These are phyloP conservation scores for Miniopterus natalensis DNA, from an alignment of 2,113 vertebrate species.

Conservation along the genomic window DNA sequence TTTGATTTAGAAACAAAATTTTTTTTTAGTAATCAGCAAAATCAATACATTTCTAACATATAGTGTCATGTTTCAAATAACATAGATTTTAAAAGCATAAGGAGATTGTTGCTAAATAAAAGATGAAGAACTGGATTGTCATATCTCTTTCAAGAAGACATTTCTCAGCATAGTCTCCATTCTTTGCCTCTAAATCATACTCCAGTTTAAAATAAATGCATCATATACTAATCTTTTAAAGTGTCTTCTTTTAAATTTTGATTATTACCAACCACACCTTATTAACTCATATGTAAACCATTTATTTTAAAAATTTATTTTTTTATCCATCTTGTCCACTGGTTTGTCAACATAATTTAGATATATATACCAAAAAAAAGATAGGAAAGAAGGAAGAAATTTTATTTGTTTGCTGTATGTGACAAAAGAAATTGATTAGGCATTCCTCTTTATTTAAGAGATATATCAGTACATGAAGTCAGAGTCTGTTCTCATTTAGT, in stretches of 20 bases:
- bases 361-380: neutral
- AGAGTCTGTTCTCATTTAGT: slow-evolving; percentile 90
- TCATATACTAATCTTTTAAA: neutral
- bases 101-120: neutral
- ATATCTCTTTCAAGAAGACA: neutral
- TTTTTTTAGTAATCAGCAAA: slow-evolving; percentile 20
- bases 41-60: neutral
- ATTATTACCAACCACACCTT: neutral
- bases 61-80: neutral
- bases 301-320: neutral
- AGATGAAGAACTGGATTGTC: neutral
- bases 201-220: neutral
- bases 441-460: slow-evolving; percentile 89
- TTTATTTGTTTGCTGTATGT: slow-evolving; percentile 79
- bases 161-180: neutral
- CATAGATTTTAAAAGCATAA: neutral
- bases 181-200: neutral
- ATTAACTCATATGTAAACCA: neutral
- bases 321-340: neutral
- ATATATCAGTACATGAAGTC: slow-evolving; percentile 88
- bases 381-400: neutral
- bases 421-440: slow-evolving; percentile 86
- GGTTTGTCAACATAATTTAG: neutral
- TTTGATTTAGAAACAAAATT: slow-evolving; percentile 1
- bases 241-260: slow-evolving; percentile 15